phyloP scores from a whole-genome alignment of 2,797 vertebrate genomes.

The Ammospiza maritima region DNA sequence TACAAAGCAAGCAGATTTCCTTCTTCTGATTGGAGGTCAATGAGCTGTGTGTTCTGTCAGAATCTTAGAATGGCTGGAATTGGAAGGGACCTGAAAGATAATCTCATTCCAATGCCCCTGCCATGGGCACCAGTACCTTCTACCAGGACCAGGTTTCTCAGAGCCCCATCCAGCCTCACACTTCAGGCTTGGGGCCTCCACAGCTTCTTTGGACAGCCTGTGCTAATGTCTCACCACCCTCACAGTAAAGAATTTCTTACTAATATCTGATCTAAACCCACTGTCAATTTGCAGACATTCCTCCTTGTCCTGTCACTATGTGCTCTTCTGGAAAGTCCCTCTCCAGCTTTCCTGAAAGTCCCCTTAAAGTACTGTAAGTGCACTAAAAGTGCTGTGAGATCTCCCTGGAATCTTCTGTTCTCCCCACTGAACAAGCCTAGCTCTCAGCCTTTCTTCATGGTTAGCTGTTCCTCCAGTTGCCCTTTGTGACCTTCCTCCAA shows the following conservation, averaged over 20 bases:
- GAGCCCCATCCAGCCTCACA: background rate
- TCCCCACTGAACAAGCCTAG: background rate
- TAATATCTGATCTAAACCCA: background rate
- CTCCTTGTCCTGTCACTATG: rapidly evolving
- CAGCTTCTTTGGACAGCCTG: background rate
- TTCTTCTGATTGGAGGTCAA: background rate
- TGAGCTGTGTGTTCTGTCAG: background rate
- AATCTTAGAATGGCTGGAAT: background rate
- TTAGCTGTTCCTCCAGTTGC: background rate
- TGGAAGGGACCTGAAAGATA: background rate
- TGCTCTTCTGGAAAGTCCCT: background rate
- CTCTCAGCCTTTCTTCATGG: background rate
- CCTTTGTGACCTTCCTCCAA: background rate
- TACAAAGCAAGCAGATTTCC: background rate
- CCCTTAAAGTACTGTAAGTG: background rate
- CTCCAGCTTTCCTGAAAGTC: background rate
- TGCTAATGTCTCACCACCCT: background rate
- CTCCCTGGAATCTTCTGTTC: background rate
- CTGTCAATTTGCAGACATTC: background rate
- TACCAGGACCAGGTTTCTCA: background rate
- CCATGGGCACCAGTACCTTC: background rate
- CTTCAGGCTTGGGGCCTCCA: background rate
- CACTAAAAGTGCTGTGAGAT: background rate
- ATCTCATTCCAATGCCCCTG: background rate
- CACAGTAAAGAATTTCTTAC: background rate